Evolutionary conservation across 2,888 invertebrate species (phyloP).

Genomic region (Margaritifera margaritifera): DNA sequence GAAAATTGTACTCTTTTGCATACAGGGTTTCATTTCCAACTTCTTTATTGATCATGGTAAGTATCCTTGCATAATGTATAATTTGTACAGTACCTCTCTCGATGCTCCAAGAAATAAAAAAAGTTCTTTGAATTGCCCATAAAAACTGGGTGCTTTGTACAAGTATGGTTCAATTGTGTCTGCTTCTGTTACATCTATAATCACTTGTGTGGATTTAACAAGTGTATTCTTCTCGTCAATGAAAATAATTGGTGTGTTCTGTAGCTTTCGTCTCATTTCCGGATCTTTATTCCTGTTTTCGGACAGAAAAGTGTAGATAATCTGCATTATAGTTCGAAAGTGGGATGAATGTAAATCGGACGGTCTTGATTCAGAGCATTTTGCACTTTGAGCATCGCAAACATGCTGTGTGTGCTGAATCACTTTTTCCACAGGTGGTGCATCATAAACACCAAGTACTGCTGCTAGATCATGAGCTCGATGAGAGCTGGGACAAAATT

Average conservation of each 20-base stretch:
- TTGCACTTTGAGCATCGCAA: conserved; percentile 1
- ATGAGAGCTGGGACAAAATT: neutral
- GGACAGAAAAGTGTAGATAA: too few relatives aligned
- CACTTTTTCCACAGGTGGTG: conserved; percentile 17
- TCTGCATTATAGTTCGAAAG: too few relatives aligned
- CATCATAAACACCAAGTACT: conserved; percentile 15
- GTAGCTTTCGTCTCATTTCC: too few relatives aligned
- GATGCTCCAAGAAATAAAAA: conserved; percentile 27
- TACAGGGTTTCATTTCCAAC: conserved; percentile 2
- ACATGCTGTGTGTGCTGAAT: conserved; percentile 27
- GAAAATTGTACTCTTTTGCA: conserved; percentile 4
- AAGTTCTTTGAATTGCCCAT: conserved; percentile 14
- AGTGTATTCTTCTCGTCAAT: conserved; percentile 6
- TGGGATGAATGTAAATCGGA: too few relatives aligned
- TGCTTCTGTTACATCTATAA: conserved; percentile 7
- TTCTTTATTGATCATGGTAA: conserved; percentile 1
- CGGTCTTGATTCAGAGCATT: too few relatives aligned
- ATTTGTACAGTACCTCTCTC: neutral
- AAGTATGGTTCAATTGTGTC: conserved; percentile 27
- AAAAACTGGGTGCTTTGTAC: conserved; percentile 22
- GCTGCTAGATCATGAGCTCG: neutral
- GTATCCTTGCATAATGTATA: conserved; percentile 8
- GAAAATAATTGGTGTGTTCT: conserved; percentile 11
- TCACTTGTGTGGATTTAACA: conserved; percentile 5
- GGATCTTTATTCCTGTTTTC: too few relatives aligned